Conservation (phyloP, 2,113 vertebrate species). For the Nannobrachium achirus region DNA sequence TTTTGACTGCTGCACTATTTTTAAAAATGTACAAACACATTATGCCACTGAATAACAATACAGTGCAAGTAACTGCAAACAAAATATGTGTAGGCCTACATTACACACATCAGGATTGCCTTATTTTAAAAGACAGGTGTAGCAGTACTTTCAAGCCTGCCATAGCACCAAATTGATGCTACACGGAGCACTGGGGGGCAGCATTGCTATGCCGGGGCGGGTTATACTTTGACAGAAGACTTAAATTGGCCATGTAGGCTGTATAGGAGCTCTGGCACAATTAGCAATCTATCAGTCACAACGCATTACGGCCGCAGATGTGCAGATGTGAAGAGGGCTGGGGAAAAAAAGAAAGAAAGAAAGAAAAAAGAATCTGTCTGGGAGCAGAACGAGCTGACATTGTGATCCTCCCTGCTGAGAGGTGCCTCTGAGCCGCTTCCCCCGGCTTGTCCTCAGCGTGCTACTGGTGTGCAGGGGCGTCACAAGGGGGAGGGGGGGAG, state of each 20-base stretch:
- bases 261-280: constrained; percentile 55
- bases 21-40: constrained; percentile 50
- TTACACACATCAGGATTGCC: not conserved
- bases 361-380: constrained; percentile 6
- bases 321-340: constrained; percentile 42
- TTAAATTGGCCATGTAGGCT: constrained; percentile 49
- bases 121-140: constrained; percentile 33
- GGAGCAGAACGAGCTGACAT: constrained; percentile 64
- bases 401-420: constrained; percentile 57
- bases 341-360: constrained; percentile 10
- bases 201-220: constrained; percentile 67
- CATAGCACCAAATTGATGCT: constrained; percentile 28
- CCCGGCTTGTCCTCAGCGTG: constrained; percentile 64
- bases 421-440: constrained; percentile 62
- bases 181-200: constrained; percentile 74
- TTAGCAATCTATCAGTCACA: constrained; percentile 65
- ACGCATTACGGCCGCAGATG: constrained; percentile 55
- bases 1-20: constrained; percentile 49
- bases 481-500: too few species aligned
- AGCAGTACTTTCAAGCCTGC: not conserved
- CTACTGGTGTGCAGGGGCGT: too few species aligned
- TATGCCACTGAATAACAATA: constrained; percentile 43
- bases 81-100: too few species aligned
- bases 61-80: constrained; percentile 33
- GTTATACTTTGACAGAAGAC: constrained; percentile 28